Conservation (phyloP, 1,140 invertebrate species). For the Drosophila setifemur region DNA sequence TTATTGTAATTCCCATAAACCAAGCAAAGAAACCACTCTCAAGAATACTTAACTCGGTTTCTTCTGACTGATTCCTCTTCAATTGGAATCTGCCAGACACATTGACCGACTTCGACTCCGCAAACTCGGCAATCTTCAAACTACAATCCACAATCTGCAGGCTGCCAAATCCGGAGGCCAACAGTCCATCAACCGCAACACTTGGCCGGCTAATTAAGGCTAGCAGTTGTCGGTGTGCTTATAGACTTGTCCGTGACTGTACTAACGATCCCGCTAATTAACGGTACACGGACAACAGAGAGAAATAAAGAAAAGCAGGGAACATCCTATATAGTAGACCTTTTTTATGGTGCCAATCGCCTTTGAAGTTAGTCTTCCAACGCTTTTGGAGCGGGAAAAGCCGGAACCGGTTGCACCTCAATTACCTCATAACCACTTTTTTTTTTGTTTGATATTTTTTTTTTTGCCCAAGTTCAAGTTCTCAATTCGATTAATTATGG, state of each 20-base stretch:
- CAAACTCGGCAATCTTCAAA: neutral
- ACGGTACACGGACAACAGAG: conserved; percentile 48
- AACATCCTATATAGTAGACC: conserved; percentile 52
- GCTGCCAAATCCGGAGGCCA: conserved; percentile 20
- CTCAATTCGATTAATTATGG: conserved; percentile 23
- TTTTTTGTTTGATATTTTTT: neutral
- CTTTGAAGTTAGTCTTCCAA: conserved; percentile 51
- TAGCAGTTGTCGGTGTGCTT: conserved; percentile 5
- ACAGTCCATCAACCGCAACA: neutral
- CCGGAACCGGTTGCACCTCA: conserved; percentile 39
- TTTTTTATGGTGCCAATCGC: conserved; percentile 17
- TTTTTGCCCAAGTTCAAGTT: conserved; percentile 25
- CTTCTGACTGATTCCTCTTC: neutral
- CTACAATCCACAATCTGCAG: no score
- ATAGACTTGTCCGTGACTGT: neutral
- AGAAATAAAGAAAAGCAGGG: no score
- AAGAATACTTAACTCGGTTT: conserved; percentile 4
- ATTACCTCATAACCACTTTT: conserved; percentile 23
- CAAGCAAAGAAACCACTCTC: neutral
- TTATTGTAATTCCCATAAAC: neutral
- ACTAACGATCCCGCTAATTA: conserved; percentile 47
- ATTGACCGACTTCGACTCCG: conserved; percentile 22
- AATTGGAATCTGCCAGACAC: conserved; percentile 14
- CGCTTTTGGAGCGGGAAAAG: conserved; percentile 24
- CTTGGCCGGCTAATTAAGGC: conserved; percentile 53